Base-by-base conservation (phyloP, 2,113 vertebrate genomes). In the Gavialis gangeticus region DNA sequence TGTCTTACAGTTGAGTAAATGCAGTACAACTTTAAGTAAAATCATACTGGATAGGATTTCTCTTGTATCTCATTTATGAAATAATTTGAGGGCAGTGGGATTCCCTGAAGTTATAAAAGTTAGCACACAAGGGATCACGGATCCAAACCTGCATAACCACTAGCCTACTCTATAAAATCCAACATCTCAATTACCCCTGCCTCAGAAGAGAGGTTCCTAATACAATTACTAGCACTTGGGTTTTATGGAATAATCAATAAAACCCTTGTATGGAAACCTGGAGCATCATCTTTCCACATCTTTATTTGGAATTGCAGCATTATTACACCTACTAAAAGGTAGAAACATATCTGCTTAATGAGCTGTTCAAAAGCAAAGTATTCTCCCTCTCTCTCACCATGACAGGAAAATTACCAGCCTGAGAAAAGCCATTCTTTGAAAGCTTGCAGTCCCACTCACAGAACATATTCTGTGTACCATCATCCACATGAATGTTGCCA, bases 271-370 rank as follows among this genome's bases (percentile, higher is more conserved):
- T 1, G 2, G 66, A 93, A 90, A 90, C 1, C 0, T 0, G 0
- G 62, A 82, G 25, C 1, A 1, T 5, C 75, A 2, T 28, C 55
- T 83, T 89, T 82, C 57, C 27, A 28, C n/a, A n/a, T 58, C 75
- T 75, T 79, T 34, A 30, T 82, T 19, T 73, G 10, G 25, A 56
- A 12, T 25, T 92, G 58, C 82, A 90, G n/a, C 10, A 58, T 4
- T 25, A 3, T 6, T 12, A 71, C 14, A 34, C 46, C 7, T 63
- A 17, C 12, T 15, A 54, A 34, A 87, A 81, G 57, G 58, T 12
- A 73, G n/a, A 13, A 75, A 57, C 0, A 2, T 12, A 28, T 77
- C 59, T 67, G 30, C 62, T 59, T 56, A 75, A 1, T 0, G 2
- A 84, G 22, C 4, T 46, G 46, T 46, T 71, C 75, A 1, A 1